Evolutionary conservation across 2,797 vertebrate species (phyloP).

Genomic region (Ciconia nigra): DNA sequence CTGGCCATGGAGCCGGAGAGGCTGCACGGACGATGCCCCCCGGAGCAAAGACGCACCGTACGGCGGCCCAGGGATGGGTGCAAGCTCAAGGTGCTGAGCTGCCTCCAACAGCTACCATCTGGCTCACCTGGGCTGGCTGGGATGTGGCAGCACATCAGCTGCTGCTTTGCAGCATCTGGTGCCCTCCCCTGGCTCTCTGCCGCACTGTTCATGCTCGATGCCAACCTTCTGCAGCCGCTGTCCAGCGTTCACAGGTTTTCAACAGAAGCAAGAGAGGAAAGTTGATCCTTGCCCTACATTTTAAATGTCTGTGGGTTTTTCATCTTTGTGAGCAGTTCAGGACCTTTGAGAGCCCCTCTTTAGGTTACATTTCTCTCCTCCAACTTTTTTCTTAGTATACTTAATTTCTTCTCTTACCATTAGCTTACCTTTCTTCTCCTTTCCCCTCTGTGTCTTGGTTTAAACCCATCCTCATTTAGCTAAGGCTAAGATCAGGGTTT

Average conservation of each 20-base stretch:
- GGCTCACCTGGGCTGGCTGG: background rate
- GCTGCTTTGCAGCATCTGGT: background rate
- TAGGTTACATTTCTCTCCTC: background rate
- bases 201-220: fast-evolving
- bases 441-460: background rate
- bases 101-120: background rate
- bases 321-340: background rate
- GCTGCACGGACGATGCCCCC: fast-evolving
- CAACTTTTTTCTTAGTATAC: background rate
- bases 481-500: background rate
- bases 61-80: background rate
- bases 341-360: background rate
- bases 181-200: background rate
- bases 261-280: background rate
- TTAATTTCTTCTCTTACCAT: background rate
- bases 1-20: background rate
- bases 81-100: background rate
- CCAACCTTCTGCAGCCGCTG: background rate
- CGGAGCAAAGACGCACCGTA: fast-evolving
- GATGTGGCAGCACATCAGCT: background rate
- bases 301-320: background rate
- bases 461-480: background rate
- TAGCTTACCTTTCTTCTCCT: background rate
- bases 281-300: background rate
- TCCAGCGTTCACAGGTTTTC: background rate